Base-by-base conservation (phyloP, 1,140 invertebrate genomes). In the Drosophila lacertosa region DNA sequence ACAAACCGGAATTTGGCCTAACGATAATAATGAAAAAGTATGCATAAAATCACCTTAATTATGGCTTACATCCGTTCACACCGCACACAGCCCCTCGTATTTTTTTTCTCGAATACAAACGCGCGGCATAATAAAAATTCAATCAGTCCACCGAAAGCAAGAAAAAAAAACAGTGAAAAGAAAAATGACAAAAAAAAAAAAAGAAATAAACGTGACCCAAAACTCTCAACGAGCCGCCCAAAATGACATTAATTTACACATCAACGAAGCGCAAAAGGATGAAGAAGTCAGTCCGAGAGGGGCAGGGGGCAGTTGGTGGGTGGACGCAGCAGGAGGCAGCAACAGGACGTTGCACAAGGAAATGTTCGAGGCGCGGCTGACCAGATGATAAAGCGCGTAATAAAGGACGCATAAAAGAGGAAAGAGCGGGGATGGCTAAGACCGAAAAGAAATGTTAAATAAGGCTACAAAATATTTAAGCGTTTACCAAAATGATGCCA, bases 191-290 rank as follows among this genome's bases (percentile, higher is more conserved):
- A 51, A 63, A 69, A 51, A 58, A 79, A 77, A 73, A 68, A 44
- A 63, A 69, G 47, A 58, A 79, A 77, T 68, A 68, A 44, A 22
- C 20, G 60, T 74, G 77, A 80, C 72, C 73, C 82, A 64, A 80
- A 74, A 70, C 58, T 57, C 73, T 48, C 76, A 60, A 77, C 66
- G 71, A 74, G 72, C 58, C 59, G 75, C 68, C 69, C 82, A 67
- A 82, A 88, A 88, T 88, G 82, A 78, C 82, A 88, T 89, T 88
- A 88, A 88, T 88, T 88, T 88, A 89, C 82, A 88, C 82, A 88
- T 88, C 82, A 88, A 66, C 82, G 82, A 76, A 78, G 82, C 82
- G 71, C 59, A 76, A 73, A 80, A 45, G 42, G 33, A 47, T 18
- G 51, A 57, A 35, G 15, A 35, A 35, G 26, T 22, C 42, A 29